Base-by-base conservation (phyloP, 2,888 invertebrate species). In the Nasonia oneida region DNA sequence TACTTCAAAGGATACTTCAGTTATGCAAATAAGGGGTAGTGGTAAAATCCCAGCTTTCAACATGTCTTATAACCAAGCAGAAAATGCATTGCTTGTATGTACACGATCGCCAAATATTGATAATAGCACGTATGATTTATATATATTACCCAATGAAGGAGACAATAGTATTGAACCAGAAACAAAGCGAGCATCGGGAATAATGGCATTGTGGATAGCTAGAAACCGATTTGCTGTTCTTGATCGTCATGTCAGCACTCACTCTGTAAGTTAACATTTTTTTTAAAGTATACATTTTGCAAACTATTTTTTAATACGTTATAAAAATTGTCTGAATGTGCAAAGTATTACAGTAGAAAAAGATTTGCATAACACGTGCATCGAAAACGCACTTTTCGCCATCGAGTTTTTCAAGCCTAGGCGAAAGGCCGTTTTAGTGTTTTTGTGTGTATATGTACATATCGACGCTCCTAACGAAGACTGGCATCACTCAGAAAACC, bases 11-110 rank as follows among this genome's bases (percentile, higher is more conserved):
- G 99, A 99, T 92, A 95, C 96, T 0, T 96, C 98, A 0, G 96
- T 99, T 0, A 98, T 99, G 96, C 98, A 98, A 92, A 95, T 99
- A 81, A 96, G 98, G 90, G 97, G 97, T 0, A 96, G 96, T 50
- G 96, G 96, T 53, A 95, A 97, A 83, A 95, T 96, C 3, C 96
- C 96, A 2, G 96, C 97, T 0, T 96, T 96, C 93, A 97, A 97
- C 91, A 97, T 99, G 96, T 98, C 98, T 0, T 98, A 98, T 92
- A 99, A 99, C 94, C 99, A 98, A 88, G 99, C 99, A 18, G 98
- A 99, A 91, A 98, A 99, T 94, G 97, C 98, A 53, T 97, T 99
- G 86, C 94, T 99, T 0, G 95, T 99, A 42, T 97, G 98, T 82
- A 97, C 97, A 0, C 95, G 98, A 2, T 96, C 97, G 0, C 95